These are phyloP conservation scores for Ptychoptera contaminata DNA, from an alignment of 2,888 invertebrate genomes.

Conservation along the genomic window DNA sequence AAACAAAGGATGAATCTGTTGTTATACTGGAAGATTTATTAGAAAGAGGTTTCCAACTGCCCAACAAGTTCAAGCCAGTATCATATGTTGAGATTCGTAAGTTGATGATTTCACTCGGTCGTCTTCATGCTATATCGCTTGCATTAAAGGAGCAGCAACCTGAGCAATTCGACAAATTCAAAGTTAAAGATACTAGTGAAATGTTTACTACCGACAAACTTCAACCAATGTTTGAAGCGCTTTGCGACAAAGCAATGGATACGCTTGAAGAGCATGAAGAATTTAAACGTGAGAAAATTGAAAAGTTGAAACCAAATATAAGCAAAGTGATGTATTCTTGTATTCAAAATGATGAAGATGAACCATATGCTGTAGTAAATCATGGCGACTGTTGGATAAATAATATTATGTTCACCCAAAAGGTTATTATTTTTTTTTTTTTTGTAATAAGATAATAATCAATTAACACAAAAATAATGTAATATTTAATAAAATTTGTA, in stretches of 20 bases:
- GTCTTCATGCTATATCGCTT: slow-evolving; percentile 10
- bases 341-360: background rate
- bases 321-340: background rate
- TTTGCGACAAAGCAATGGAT: slow-evolving; percentile 2
- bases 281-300: slow-evolving; percentile 5
- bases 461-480: no score
- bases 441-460: no score
- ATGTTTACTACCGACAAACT: background rate
- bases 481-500: no score
- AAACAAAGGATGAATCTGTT: slow-evolving; percentile 5
- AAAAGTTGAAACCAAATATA: slow-evolving; percentile 1
- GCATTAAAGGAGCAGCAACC: slow-evolving; percentile 7
- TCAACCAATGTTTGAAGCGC: background rate
- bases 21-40: slow-evolving; percentile 10
- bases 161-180: slow-evolving; percentile 7
- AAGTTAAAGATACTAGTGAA: background rate
- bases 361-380: slow-evolving; percentile 8
- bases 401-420: slow-evolving; percentile 8
- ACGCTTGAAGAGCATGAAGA: slow-evolving; percentile 5
- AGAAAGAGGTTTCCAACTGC: slow-evolving; percentile 5
- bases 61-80: slow-evolving; percentile 4
- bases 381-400: slow-evolving; percentile 10
- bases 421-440: no score
- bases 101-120: slow-evolving; percentile 6
- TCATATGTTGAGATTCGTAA: slow-evolving; percentile 6